phyloP scores from a whole-genome alignment of 2,113 vertebrate species.

The Chlorodrepanis virens region DNA sequence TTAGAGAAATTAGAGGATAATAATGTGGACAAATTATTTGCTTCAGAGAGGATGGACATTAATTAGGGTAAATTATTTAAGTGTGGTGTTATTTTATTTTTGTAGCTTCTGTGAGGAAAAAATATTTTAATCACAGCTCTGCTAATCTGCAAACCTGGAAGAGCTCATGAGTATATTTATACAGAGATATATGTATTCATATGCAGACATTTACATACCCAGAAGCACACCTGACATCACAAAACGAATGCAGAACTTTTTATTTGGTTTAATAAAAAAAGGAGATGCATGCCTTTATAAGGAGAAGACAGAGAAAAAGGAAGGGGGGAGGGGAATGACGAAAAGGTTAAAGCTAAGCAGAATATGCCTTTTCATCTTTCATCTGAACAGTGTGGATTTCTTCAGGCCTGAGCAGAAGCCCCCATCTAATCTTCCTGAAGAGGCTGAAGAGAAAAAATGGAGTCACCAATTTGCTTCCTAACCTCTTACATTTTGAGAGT shows the following conservation, averaged over 20 bases:
- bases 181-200: background rate
- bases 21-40: background rate
- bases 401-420: background rate
- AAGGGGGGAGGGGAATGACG: fast-evolving
- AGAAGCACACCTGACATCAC: background rate
- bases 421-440: background rate
- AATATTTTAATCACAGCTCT: background rate
- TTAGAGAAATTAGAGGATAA: background rate
- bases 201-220: background rate
- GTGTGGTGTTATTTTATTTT: background rate
- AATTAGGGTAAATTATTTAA: background rate
- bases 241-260: background rate
- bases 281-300: background rate
- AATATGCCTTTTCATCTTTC: background rate
- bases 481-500: background rate
- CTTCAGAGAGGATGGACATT: background rate
- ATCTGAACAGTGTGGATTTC: background rate
- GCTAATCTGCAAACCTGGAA: background rate
- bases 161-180: background rate
- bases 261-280: background rate
- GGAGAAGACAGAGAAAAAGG: background rate
- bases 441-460: background rate
- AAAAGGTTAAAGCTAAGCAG: background rate
- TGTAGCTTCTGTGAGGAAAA: background rate
- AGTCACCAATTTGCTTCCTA: background rate